Percentiles rank a stretch among this genome's conserved stretches.
Conservation (phyloP, 92 coral and sea anemone genomes). For the Paramuricea clavata region DNA sequence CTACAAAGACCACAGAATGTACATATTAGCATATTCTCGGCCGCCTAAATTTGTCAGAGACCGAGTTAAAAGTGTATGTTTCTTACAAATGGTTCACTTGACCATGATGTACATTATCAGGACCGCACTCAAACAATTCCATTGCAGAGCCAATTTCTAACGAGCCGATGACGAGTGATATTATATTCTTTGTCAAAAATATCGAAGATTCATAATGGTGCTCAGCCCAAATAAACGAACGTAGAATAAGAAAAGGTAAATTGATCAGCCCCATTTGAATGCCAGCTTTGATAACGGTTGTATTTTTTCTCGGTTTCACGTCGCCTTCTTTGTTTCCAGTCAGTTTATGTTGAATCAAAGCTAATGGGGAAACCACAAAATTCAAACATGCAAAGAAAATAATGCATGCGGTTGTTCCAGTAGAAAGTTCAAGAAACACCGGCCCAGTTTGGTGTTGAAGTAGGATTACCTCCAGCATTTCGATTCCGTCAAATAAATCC, state of each 20-base stretch:
- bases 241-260: neutral
- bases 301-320: slow-evolving; percentile 1
- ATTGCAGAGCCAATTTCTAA: neutral
- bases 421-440: neutral
- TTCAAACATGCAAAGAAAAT: neutral
- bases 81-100: neutral
- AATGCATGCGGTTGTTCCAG: neutral
- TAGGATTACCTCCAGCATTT: slow-evolving; percentile 24
- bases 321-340: slow-evolving; percentile 5
- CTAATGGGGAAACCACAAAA: slow-evolving; percentile 11
- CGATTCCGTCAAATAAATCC: slow-evolving; percentile 28
- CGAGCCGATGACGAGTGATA: neutral
- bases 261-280: neutral
- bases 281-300: neutral
- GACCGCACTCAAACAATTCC: neutral
- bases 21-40: no score
- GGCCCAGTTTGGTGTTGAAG: slow-evolving; percentile 1
- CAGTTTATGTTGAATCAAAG: neutral
- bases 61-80: neutral
- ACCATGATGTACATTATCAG: neutral
- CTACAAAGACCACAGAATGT: no score
- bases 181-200: slow-evolving; percentile 5
- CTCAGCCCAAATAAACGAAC: neutral
- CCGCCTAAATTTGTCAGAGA: no score
- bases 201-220: neutral